A percentile compares a stretch with the other conserved stretches of the same genome.
Evolutionary conservation across 2,888 invertebrate species (phyloP).

Genomic region (Plagiodera versicolora): DNA sequence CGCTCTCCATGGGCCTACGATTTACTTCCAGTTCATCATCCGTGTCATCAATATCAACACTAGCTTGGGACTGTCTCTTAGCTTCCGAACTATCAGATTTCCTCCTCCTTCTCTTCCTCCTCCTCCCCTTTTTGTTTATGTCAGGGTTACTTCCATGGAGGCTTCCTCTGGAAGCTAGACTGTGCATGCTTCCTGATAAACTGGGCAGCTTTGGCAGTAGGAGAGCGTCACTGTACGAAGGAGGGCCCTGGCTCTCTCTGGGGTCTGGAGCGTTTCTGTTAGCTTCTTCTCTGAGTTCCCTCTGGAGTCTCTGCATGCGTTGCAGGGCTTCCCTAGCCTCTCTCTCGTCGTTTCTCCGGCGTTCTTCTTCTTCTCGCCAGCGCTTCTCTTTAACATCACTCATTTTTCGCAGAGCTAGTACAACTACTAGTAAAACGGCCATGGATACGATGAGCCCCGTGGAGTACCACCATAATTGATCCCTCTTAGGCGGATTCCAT

Average conservation of each 20-base stretch:
- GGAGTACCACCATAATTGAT: slow-evolving; percentile 62
- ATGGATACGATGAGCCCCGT: slow-evolving; percentile 61
- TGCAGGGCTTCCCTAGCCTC: slow-evolving; percentile 58
- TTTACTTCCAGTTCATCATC: slow-evolving; percentile 28
- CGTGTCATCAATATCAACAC: slow-evolving; percentile 34
- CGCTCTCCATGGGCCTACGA: slow-evolving; percentile 42
- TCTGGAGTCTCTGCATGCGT: slow-evolving; percentile 56
- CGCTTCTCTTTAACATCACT: slow-evolving; percentile 60
- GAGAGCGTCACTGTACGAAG: slow-evolving; percentile 77
- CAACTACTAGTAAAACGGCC: slow-evolving; percentile 58
- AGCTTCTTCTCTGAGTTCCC: slow-evolving; percentile 42
- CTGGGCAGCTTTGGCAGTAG: slow-evolving; percentile 69
- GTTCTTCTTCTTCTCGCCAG: slow-evolving; percentile 53
- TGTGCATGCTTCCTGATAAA: slow-evolving; percentile 48
- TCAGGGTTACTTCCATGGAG: slow-evolving; percentile 43
- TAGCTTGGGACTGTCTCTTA: slow-evolving; percentile 35
- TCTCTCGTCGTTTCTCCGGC: slow-evolving; percentile 60
- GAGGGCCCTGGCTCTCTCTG: slow-evolving; percentile 69
- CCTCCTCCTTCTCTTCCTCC: slow-evolving; percentile 42
- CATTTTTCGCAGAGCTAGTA: slow-evolving; percentile 60
- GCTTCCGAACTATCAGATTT: slow-evolving; percentile 38
- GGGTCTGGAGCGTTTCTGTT: slow-evolving; percentile 68
- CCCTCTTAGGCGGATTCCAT: slow-evolving; percentile 57
- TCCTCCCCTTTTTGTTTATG: slow-evolving; percentile 40
- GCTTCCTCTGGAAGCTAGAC: slow-evolving; percentile 42